These are phyloP conservation scores for Drymodes brunneopygia DNA, from an alignment of 2,113 vertebrate species.

Conservation along the genomic window DNA sequence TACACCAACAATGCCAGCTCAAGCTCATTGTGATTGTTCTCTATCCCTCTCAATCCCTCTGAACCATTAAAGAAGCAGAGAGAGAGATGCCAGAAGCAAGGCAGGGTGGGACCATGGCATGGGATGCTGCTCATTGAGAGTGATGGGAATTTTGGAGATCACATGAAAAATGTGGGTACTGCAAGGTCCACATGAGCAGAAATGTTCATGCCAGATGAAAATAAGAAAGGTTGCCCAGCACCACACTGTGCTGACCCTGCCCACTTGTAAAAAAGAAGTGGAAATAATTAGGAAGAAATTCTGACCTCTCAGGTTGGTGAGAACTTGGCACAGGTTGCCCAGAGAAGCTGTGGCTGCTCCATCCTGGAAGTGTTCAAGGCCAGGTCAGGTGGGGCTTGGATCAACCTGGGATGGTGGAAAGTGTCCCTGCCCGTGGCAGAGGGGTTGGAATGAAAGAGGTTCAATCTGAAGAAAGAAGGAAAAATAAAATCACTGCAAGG, in stretches of 20 bases:
- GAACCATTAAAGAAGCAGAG: no score
- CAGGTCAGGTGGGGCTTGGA: background rate
- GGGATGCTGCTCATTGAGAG: background rate
- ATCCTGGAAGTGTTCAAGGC: background rate
- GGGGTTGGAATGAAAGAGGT: background rate
- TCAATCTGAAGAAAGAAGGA: background rate
- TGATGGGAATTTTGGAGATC: background rate
- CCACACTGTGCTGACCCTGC: background rate
- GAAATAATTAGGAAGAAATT: background rate
- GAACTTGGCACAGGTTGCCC: background rate
- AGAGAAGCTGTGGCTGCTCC: background rate
- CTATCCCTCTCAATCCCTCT: background rate
- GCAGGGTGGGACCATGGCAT: background rate
- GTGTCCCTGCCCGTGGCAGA: background rate
- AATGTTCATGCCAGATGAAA: background rate
- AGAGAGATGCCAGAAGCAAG: background rate
- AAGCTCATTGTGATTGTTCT: fast-evolving
- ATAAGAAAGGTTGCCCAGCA: background rate
- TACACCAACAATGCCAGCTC: no score
- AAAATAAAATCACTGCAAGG: background rate
- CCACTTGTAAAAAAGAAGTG: background rate
- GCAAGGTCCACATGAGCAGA: background rate
- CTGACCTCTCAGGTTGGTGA: background rate
- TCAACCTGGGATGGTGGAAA: background rate
- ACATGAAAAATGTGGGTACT: fast-evolving